Percentiles rank a stretch among this genome's conserved stretches.
These are phyloP conservation scores for Hucho hucho DNA, from an alignment of 2,113 vertebrate species.

Conservation along the genomic window DNA sequence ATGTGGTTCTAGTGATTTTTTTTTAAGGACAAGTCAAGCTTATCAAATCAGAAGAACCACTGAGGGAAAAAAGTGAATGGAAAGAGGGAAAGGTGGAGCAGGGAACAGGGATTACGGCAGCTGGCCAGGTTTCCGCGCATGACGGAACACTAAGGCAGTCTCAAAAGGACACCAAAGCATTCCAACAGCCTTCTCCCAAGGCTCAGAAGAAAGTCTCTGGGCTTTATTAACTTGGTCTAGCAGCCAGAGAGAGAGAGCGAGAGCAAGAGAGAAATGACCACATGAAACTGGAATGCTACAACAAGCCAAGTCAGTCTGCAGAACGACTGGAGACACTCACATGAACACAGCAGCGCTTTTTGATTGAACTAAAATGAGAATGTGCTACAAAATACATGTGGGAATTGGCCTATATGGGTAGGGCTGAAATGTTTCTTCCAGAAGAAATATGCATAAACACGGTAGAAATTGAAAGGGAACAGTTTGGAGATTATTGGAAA, in stretches of 20 bases:
- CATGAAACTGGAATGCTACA: background rate
- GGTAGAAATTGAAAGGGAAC: too few relatives aligned
- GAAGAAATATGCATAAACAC: too few relatives aligned
- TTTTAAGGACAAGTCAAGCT: constrained; percentile 24
- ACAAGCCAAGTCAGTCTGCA: background rate
- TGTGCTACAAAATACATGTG: background rate
- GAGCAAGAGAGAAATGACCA: too few relatives aligned
- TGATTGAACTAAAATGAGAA: background rate
- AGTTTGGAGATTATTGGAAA: too few relatives aligned
- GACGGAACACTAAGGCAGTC: constrained; percentile 24
- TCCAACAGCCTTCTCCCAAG: constrained; percentile 24
- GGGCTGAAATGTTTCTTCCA: too few relatives aligned
- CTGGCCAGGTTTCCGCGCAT: constrained; percentile 56
- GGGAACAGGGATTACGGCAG: constrained; percentile 9
- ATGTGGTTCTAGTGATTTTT: background rate
- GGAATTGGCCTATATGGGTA: too few relatives aligned
- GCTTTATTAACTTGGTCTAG: constrained; percentile 6
- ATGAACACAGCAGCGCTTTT: background rate
- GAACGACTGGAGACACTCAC: background rate
- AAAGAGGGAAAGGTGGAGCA: constrained; percentile 30
- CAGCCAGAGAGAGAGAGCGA: background rate
- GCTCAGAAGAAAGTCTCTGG: background rate
- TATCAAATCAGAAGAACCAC: constrained; percentile 47
- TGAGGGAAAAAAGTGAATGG: constrained; percentile 9
- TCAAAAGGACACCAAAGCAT: too few relatives aligned